phyloP scores from a whole-genome alignment of 2,888 invertebrate species.

The Girardia tigrina region DNA sequence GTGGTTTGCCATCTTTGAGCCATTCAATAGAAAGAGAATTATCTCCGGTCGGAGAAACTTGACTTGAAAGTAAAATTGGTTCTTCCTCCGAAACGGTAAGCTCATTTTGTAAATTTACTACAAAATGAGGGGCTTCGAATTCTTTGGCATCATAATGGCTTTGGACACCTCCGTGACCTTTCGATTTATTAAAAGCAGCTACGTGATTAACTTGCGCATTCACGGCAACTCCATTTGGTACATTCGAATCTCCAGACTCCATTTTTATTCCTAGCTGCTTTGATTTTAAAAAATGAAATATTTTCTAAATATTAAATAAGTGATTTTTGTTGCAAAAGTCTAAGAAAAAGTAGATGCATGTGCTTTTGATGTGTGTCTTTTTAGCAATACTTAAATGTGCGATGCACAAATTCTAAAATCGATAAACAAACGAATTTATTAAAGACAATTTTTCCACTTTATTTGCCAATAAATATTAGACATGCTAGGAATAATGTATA shows the following conservation, averaged over 20 bases:
- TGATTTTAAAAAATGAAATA: neutral
- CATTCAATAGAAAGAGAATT: slow-evolving; percentile 80
- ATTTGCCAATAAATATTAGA: too few relatives aligned
- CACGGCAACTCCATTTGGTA: neutral
- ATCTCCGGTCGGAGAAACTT: slow-evolving; percentile 80
- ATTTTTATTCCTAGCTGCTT: neutral
- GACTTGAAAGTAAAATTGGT: slow-evolving; percentile 84
- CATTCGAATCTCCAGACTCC: neutral
- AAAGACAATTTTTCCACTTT: too few relatives aligned
- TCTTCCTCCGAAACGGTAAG: slow-evolving; percentile 62
- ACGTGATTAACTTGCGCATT: neutral
- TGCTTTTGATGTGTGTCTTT: too few relatives aligned
- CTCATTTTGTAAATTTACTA: slow-evolving; percentile 3
- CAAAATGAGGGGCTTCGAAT: neutral
- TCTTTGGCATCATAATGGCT: slow-evolving; percentile 3
- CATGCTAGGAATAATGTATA: too few relatives aligned
- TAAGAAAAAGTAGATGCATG: too few relatives aligned
- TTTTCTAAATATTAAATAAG: slow-evolving; percentile 8
- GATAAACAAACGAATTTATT: too few relatives aligned
- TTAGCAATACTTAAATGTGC: too few relatives aligned
- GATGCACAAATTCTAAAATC: too few relatives aligned
- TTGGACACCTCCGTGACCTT: neutral
- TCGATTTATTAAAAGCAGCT: neutral
- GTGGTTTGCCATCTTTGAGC: slow-evolving; percentile 80
- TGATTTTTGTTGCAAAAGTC: too few relatives aligned